These are phyloP conservation scores for Lepilemur septentrionalis DNA, from an alignment of 2,797 vertebrate species.

Conservation along the genomic window DNA sequence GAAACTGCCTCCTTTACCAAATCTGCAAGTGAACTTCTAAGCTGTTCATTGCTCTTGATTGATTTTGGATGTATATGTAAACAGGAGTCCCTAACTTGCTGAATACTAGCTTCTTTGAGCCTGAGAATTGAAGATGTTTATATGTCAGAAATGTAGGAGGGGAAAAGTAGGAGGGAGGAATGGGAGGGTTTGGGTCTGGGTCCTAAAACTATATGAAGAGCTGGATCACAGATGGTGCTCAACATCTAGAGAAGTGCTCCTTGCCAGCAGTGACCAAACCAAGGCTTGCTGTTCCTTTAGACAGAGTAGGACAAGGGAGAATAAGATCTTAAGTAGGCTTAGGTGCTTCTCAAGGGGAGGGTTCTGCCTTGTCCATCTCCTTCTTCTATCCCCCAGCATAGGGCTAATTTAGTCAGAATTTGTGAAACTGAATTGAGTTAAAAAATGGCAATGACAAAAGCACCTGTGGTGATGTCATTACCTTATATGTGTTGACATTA, in stretches of 20 bases:
- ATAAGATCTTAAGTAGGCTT: background rate
- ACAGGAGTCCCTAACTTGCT: slow-evolving; percentile 18
- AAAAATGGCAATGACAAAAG: background rate
- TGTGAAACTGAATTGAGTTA: background rate
- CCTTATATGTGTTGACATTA: background rate
- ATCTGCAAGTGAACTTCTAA: background rate
- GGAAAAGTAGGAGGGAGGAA: background rate
- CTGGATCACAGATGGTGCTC: background rate
- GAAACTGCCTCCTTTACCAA: slow-evolving; percentile 36
- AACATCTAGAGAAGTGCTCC: background rate
- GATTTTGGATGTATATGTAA: slow-evolving; percentile 16
- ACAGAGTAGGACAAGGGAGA: background rate
- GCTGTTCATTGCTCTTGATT: slow-evolving; percentile 24
- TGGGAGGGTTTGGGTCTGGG: background rate
- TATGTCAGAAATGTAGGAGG: background rate
- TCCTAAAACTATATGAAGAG: background rate
- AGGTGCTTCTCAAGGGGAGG: background rate
- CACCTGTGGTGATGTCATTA: background rate
- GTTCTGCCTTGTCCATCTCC: background rate
- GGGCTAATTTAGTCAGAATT: background rate
- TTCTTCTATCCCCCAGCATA: background rate
- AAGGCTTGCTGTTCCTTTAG: background rate
- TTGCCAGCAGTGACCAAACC: background rate
- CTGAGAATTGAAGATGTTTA: background rate
- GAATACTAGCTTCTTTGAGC: background rate